Percentiles rank a stretch among this genome's conserved stretches.
Conservation (phyloP, 2,888 invertebrate species). For the Noctua fimbriata region DNA sequence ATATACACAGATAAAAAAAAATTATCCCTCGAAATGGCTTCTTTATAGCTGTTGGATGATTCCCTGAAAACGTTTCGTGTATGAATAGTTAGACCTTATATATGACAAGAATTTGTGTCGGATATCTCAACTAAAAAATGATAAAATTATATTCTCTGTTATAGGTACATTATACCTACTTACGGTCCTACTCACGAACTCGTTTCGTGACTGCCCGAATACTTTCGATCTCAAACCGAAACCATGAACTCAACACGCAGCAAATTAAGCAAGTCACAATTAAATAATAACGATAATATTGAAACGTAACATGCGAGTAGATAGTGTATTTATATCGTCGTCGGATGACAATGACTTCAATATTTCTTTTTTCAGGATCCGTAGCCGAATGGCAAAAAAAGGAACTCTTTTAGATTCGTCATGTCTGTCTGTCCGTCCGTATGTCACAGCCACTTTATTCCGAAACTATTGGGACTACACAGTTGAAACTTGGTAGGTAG, state of each 20-base stretch:
- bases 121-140: too few relatives aligned
- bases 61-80: too few relatives aligned
- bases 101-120: neutral
- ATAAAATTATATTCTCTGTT: neutral
- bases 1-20: too few relatives aligned
- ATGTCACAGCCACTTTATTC: too few relatives aligned
- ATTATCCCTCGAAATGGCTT: too few relatives aligned
- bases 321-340: neutral
- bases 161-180: neutral
- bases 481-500: too few relatives aligned
- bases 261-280: slow-evolving; percentile 6
- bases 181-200: neutral
- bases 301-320: neutral
- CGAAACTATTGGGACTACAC: too few relatives aligned
- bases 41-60: too few relatives aligned
- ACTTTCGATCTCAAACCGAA: neutral
- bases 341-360: neutral
- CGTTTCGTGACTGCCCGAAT: neutral
- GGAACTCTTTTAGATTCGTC: too few relatives aligned
- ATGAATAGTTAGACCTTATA: too few relatives aligned
- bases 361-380: neutral
- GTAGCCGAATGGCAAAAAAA: too few relatives aligned
- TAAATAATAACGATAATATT: neutral
- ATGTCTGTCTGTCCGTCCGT: too few relatives aligned
- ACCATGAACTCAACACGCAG: slow-evolving; percentile 3